A percentile compares a stretch with the other conserved stretches of the same genome.
Evolutionary conservation across 2,797 vertebrate species (phyloP).

Genomic region (Hapalemur alaotrensis): DNA sequence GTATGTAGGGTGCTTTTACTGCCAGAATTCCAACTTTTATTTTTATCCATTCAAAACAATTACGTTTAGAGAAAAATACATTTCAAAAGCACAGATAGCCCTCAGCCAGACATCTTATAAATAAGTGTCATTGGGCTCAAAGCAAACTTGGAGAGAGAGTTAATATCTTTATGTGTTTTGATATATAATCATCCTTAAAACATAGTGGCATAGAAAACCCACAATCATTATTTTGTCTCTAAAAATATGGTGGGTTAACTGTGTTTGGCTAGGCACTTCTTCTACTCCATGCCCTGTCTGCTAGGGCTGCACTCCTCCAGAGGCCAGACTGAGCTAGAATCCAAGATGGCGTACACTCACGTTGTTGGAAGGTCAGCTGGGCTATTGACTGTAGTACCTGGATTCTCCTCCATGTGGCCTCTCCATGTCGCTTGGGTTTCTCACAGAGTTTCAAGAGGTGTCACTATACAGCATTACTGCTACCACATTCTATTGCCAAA

Average conservation of each 20-base stretch:
- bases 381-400: neutral
- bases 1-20: neutral
- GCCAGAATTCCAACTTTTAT: neutral
- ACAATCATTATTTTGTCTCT: neutral
- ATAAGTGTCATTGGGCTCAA: neutral
- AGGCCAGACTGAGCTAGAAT: neutral
- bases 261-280: neutral
- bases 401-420: neutral
- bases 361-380: neutral
- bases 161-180: neutral
- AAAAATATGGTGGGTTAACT: neutral
- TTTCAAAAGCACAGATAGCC: neutral
- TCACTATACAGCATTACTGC: neutral
- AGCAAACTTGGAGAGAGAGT: neutral
- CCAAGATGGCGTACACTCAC: neutral
- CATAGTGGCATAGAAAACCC: neutral
- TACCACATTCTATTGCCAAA: neutral
- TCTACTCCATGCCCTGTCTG: neutral
- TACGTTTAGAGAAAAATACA: constrained; percentile 11
- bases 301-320: neutral
- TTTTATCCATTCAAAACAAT: constrained; percentile 24
- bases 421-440: neutral
- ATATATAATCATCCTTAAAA: neutral
- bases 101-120: neutral
- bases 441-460: neutral